Evolutionary conservation across 2,888 invertebrate species (phyloP).

Genomic region (Drosophila nr. fundita): DNA sequence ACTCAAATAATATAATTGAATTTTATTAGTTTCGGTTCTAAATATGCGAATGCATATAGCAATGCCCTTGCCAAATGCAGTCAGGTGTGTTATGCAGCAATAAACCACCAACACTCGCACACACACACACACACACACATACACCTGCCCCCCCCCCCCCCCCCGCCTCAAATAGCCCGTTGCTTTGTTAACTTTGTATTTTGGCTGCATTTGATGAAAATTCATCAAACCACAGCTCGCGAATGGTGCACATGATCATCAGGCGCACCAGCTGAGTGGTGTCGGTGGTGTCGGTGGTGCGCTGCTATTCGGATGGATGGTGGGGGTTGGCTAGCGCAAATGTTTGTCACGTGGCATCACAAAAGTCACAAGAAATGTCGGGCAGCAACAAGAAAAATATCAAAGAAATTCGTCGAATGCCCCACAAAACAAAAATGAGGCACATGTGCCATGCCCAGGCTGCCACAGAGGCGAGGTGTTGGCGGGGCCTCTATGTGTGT

Average conservation of each 20-base stretch:
- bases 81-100: slow-evolving; percentile 38
- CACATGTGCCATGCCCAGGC: background rate
- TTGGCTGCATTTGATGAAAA: slow-evolving; percentile 43
- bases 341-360: slow-evolving; percentile 55
- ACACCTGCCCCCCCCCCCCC: background rate
- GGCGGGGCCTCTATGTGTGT: background rate
- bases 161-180: too few relatives aligned
- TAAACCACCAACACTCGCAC: background rate
- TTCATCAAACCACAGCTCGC: slow-evolving; percentile 2
- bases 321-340: slow-evolving; percentile 20
- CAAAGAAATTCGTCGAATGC: slow-evolving; percentile 43
- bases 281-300: background rate
- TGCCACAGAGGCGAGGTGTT: background rate
- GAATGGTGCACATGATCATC: slow-evolving; percentile 46
- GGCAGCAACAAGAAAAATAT: slow-evolving; percentile 61
- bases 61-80: slow-evolving; percentile 40
- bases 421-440: slow-evolving; percentile 14
- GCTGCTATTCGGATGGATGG: background rate
- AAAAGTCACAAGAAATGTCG: slow-evolving; percentile 43
- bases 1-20: slow-evolving; percentile 5
- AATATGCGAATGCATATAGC: slow-evolving; percentile 1
- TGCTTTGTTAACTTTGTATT: slow-evolving; percentile 49
- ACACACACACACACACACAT: background rate
- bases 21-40: background rate
- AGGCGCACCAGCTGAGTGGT: slow-evolving; percentile 19